A percentile compares a stretch with the other conserved stretches of the same genome.
Conservation (phyloP, 2,888 invertebrate species). For the Drosophila emarginata region DNA sequence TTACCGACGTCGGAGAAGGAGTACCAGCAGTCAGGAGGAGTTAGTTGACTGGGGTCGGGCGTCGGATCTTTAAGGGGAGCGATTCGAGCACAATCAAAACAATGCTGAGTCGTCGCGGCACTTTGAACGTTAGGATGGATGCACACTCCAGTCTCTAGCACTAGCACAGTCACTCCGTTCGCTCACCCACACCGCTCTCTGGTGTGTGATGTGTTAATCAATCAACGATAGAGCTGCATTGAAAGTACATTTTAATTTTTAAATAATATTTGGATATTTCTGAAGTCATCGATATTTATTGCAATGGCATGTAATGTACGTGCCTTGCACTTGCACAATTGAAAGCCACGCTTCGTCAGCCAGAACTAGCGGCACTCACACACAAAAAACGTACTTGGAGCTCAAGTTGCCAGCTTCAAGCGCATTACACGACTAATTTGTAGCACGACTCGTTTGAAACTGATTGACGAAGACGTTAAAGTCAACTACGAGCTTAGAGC, state of each 20-base stretch:
- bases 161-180: constrained; percentile 11
- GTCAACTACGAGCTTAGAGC: neutral
- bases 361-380: constrained; percentile 17
- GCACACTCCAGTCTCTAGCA: constrained; percentile 20
- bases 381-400: constrained; percentile 9
- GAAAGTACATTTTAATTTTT: constrained; percentile 50
- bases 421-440: constrained; percentile 36
- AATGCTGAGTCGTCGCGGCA: constrained; percentile 55
- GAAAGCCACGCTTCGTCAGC: constrained; percentile 40
- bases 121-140: constrained; percentile 50
- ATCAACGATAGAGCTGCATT: constrained; percentile 51
- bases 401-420: constrained; percentile 12
- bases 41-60: too few species aligned
- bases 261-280: constrained; percentile 32
- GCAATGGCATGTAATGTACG: constrained; percentile 43
- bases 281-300: constrained; percentile 17
- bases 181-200: constrained; percentile 2
- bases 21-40: too few species aligned
- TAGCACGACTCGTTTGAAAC: constrained; percentile 38
- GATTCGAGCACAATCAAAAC: constrained; percentile 63
- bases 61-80: neutral
- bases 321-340: constrained; percentile 55
- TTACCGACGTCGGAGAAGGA: constrained; percentile 21
- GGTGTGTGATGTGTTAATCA: constrained; percentile 64
- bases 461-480: neutral